Percentiles rank a stretch among this genome's conserved stretches.
phyloP scores from a whole-genome alignment of 2,113 vertebrate genomes.

The Tricholaema leucomelas region DNA sequence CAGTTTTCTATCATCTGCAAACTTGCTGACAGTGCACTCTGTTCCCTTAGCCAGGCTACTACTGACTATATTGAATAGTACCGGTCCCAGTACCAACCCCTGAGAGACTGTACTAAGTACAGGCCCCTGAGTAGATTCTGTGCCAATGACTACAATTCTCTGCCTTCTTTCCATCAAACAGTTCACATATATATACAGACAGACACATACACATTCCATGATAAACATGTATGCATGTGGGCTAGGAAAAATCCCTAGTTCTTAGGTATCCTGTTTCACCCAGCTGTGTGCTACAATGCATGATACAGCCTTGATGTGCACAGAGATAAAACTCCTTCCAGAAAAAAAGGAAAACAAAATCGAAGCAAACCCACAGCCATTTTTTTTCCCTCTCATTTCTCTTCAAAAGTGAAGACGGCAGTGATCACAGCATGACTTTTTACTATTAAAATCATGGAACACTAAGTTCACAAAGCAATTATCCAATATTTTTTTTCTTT shows the following conservation, averaged over 20 bases:
- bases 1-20: too few species aligned
- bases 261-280: neutral
- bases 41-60: too few species aligned
- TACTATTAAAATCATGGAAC: neutral
- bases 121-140: too few species aligned
- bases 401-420: neutral
- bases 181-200: too few species aligned
- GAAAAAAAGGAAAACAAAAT: neutral
- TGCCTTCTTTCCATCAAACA: too few species aligned
- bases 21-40: too few species aligned
- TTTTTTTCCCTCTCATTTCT: neutral
- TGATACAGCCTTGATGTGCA: neutral
- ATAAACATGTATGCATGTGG: neutral
- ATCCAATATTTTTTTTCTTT: neutral
- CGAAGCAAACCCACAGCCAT: neutral
- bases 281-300: too few species aligned
- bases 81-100: too few species aligned
- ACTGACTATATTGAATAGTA: too few species aligned
- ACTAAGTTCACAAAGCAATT: neutral
- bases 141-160: too few species aligned
- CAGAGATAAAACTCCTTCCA: neutral
- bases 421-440: neutral
- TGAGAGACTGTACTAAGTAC: too few species aligned
- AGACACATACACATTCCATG: neutral
- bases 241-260: neutral